phyloP scores from a whole-genome alignment of 2,797 vertebrate genomes.

The Rhinoraja longicauda region DNA sequence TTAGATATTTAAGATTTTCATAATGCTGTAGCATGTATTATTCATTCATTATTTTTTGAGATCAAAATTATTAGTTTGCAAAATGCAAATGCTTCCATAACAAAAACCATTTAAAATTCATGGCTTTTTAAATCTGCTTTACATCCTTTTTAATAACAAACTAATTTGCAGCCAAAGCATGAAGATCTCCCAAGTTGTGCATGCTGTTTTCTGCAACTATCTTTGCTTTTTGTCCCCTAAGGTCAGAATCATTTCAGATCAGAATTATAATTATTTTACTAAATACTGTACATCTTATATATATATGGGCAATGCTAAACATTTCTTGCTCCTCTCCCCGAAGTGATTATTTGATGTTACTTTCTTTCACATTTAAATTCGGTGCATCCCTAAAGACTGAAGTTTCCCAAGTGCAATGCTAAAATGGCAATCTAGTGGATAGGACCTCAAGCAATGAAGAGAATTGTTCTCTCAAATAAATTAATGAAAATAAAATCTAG shows the following conservation, averaged over 20 bases:
- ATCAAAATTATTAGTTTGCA: constrained; percentile 17
- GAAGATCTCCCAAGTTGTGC: neutral
- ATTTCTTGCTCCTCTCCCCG: neutral
- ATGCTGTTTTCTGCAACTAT: neutral
- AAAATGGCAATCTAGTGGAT: neutral
- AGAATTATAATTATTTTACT: neutral
- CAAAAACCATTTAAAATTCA: constrained; percentile 5
- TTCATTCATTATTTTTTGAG: neutral
- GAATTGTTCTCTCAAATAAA: neutral
- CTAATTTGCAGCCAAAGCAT: constrained; percentile 15
- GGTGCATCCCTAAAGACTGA: too few species aligned
- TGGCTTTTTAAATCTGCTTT: neutral
- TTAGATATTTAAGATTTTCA: neutral
- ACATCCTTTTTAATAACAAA: neutral
- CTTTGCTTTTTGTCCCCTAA: neutral
- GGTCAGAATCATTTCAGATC: neutral
- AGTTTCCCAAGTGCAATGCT: neutral
- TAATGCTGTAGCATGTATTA: neutral
- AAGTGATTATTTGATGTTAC: neutral
- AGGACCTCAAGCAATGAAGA: neutral
- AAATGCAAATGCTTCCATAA: constrained; percentile 25
- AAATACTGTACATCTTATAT: neutral
- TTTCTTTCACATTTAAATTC: neutral
- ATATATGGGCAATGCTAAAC: neutral
- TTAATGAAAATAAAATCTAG: neutral